A percentile compares a stretch with the other conserved stretches of the same genome.
These are phyloP conservation scores for Daboia siamensis DNA, from an alignment of 2,113 vertebrate species.

Conservation along the genomic window DNA sequence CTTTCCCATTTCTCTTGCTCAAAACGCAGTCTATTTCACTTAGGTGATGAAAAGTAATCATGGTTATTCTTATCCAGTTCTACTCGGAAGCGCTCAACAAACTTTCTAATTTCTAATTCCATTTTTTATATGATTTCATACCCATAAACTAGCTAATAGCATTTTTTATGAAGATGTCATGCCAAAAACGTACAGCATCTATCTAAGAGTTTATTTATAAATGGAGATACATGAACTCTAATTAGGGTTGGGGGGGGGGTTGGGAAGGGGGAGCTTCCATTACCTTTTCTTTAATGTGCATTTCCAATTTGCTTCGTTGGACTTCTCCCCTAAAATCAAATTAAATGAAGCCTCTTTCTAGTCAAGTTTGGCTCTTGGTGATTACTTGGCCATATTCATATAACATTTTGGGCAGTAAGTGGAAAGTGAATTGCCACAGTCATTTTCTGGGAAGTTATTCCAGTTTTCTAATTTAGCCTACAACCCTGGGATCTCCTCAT, in stretches of 20 bases:
- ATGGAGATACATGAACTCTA: background rate
- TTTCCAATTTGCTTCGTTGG: background rate
- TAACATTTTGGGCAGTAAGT: background rate
- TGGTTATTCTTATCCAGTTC: background rate
- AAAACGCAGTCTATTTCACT: background rate
- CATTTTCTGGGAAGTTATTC: background rate
- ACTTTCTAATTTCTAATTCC: background rate
- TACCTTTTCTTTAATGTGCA: background rate
- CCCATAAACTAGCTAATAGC: background rate
- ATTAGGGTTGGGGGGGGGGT: background rate
- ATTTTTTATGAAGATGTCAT: background rate
- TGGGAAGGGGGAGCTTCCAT: background rate
- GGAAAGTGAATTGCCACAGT: background rate
- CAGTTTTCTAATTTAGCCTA: background rate
- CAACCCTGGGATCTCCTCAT: background rate
- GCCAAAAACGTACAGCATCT: background rate
- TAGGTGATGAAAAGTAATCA: constrained; percentile 15
- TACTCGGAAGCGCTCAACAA: background rate
- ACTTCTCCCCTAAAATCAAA: background rate
- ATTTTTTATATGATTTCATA: background rate
- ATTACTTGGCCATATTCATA: background rate
- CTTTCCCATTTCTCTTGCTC: background rate
- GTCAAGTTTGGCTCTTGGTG: background rate
- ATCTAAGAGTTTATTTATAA: background rate
- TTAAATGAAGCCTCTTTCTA: background rate